phyloP scores from a whole-genome alignment of 37 sponge, comb jelly and placozoan species.

The Ianthella basta region DNA sequence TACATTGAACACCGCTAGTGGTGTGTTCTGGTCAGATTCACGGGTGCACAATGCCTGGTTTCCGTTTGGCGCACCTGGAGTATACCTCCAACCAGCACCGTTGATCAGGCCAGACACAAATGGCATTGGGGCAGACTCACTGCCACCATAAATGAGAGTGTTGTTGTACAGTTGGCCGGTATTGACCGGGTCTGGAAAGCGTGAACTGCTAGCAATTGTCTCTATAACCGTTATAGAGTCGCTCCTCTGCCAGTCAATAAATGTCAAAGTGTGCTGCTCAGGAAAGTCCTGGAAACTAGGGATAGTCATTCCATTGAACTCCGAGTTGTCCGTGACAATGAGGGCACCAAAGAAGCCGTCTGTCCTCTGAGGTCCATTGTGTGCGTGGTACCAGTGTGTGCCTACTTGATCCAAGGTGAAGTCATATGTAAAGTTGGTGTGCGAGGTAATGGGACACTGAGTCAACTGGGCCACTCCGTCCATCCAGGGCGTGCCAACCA shows the following conservation, averaged over 20 bases:
- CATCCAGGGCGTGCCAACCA: constrained; percentile 69
- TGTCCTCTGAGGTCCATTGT: constrained; percentile 74
- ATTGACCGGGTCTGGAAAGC: neutral
- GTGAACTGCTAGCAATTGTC: constrained; percentile 15
- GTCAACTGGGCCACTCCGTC: constrained; percentile 80
- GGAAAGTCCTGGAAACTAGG: constrained; percentile 33
- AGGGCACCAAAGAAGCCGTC: constrained; percentile 82
- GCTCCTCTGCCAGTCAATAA: constrained; percentile 74
- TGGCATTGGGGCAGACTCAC: constrained; percentile 60
- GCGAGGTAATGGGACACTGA: constrained; percentile 65
- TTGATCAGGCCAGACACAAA: constrained; percentile 83
- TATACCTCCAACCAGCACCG: constrained; percentile 59
- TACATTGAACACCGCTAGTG: neutral
- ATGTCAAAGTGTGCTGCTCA: constrained; percentile 60
- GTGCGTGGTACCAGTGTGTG: constrained; percentile 88
- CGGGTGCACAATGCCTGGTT: neutral
- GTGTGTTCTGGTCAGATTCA: neutral
- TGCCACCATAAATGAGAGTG: constrained; percentile 34
- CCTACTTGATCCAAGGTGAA: constrained; percentile 68
- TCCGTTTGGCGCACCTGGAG: neutral
- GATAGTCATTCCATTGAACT: neutral
- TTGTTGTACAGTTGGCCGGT: neutral
- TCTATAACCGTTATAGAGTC: constrained; percentile 45
- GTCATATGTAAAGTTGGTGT: constrained; percentile 50
- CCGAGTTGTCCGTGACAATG: constrained; percentile 31